Evolutionary conservation across 2,797 vertebrate species (phyloP).

Genomic region (Acanthurus tractus): DNA sequence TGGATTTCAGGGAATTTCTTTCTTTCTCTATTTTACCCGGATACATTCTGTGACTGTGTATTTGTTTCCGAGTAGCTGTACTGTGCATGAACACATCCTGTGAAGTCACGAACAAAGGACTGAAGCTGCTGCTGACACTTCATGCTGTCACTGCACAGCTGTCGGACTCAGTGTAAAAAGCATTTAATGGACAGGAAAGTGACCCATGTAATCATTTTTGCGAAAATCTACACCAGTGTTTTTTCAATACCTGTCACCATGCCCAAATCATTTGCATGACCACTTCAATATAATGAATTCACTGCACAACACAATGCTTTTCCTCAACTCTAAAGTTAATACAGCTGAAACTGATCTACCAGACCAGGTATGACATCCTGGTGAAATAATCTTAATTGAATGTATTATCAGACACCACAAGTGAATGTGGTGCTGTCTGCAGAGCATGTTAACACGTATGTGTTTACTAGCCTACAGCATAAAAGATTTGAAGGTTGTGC

Average conservation of each 20-base stretch:
- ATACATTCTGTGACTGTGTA: too few relatives aligned
- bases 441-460: constrained; percentile 22
- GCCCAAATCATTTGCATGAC: not conserved
- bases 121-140: not conserved
- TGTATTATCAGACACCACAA: constrained; percentile 6
- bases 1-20: constrained; percentile 3
- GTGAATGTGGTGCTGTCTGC: not conserved
- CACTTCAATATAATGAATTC: not conserved
- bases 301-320: not conserved
- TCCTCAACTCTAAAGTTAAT: not conserved
- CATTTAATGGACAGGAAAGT: not conserved
- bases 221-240: not conserved
- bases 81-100: too few relatives aligned
- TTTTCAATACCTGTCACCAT: not conserved
- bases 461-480: constrained; percentile 20
- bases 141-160: not conserved
- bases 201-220: not conserved
- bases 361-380: not conserved
- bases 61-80: too few relatives aligned
- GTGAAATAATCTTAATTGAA: constrained; percentile 4
- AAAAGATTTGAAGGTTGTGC: constrained; percentile 1
- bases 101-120: too few relatives aligned
- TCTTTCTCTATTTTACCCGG: too few relatives aligned
- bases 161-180: not conserved
- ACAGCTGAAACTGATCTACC: not conserved